A percentile compares a stretch with the other conserved stretches of the same genome.
phyloP scores from a whole-genome alignment of 2,797 vertebrate species.

The Poecile montanus region DNA sequence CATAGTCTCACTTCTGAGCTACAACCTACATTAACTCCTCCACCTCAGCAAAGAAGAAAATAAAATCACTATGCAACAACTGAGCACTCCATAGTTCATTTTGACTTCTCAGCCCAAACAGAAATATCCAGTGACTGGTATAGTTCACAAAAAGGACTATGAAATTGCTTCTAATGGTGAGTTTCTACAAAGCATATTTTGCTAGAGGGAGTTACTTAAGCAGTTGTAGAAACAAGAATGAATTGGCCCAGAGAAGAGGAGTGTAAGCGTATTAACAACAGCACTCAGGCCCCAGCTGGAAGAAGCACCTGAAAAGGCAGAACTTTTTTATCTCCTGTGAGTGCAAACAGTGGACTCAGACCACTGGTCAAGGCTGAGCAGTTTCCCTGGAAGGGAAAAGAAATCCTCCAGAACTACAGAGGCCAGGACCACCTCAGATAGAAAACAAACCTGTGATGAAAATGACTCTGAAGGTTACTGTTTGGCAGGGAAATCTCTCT shows the following conservation, averaged over 20 bases:
- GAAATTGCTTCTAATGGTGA: not conserved
- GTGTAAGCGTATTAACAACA: not conserved
- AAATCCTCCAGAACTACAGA: not conserved
- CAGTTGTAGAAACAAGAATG: not conserved
- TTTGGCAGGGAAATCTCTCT: not conserved
- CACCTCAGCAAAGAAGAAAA: not conserved
- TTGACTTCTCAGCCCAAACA: constrained; percentile 15
- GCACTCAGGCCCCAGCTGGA: not conserved
- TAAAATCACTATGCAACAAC: not conserved
- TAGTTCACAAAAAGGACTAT: not conserved
- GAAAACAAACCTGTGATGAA: not conserved
- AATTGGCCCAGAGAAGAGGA: not conserved
- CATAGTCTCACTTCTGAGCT: not conserved
- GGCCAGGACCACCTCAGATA: not conserved
- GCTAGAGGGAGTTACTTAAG: constrained; percentile 16
- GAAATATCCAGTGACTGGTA: not conserved
- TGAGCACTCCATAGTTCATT: not conserved
- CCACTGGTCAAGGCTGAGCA: not conserved
- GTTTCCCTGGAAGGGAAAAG: not conserved
- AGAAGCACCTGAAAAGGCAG: not conserved
- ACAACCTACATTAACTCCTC: not conserved
- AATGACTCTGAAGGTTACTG: not conserved
- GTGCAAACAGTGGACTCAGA: not conserved
- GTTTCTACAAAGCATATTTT: constrained; percentile 17
- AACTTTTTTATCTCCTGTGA: not conserved